Conservation (phyloP, 2,888 invertebrate species). For the Andrena praecox region DNA sequence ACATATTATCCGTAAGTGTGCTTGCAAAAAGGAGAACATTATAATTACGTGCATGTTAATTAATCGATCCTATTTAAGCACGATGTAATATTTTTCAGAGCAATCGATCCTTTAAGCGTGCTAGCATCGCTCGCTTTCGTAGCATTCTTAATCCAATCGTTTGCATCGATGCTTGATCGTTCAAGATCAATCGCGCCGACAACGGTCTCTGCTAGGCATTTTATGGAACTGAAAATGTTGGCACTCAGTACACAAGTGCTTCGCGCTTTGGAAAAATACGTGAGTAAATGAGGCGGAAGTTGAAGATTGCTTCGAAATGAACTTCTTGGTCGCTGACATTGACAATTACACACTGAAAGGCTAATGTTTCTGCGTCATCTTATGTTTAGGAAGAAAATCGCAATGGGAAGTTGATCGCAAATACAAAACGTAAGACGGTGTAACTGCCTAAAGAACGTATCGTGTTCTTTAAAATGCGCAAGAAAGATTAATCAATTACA, state of each 20-base stretch:
- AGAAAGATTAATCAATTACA: neutral
- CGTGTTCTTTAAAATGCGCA: neutral
- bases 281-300: slow-evolving; percentile 43
- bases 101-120: slow-evolving; percentile 83
- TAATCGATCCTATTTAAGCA: neutral
- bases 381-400: neutral
- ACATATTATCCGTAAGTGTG: slow-evolving; percentile 68
- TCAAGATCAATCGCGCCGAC: slow-evolving; percentile 81
- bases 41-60: neutral
- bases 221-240: slow-evolving; percentile 52
- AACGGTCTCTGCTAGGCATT: slow-evolving; percentile 74
- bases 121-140: slow-evolving; percentile 84
- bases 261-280: slow-evolving; percentile 80
- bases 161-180: slow-evolving; percentile 80
- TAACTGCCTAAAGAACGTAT: neutral
- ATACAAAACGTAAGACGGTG: neutral
- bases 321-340: no score
- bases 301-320: neutral
- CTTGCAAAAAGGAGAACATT: neutral
- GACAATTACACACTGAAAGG: neutral
- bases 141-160: slow-evolving; percentile 83
- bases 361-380: neutral
- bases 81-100: slow-evolving; percentile 68
- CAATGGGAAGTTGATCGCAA: neutral
- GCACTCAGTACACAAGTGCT: slow-evolving; percentile 73